Evolutionary conservation across 2,797 vertebrate genomes (phyloP), one percentile per base, ranked within the genome.

Genomic region (Coilia nasus): DNA sequence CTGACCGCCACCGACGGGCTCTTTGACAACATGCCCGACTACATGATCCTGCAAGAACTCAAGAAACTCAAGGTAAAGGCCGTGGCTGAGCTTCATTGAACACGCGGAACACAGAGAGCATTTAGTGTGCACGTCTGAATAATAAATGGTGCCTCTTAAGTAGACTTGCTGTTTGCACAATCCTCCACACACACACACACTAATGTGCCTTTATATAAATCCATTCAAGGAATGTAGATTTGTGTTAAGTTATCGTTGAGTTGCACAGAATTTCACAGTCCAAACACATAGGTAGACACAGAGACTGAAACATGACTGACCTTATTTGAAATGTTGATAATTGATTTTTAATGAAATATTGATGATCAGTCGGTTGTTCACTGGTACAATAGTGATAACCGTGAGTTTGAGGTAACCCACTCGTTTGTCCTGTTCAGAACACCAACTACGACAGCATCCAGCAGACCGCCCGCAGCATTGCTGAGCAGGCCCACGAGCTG

Each of bases 21-120:
- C 50, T 99, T 99, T n/a, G 98, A 99, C 96, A 99, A 99, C 95
- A 99, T 99, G 98, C 97, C 98, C 0, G 98, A 99, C 92, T 98
- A 99, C 91, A 99, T 99, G 98, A 99, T 99, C 89, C 96, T 99
- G 87, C 97, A 99, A 89, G 97, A 99, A 94, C 91, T 99, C 54
- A 98, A 99, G 90, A 99, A 98, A 90, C 95, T 99, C 78, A 98
- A 99, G 96, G 98, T 97, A 90, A 78, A 25, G 44, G 5, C 71
- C 31, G 50, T 17, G 4, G 35, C 67, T 75, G 31, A 19, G 31
- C 35, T 41, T 15, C 15, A 6, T 0, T 6, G 14, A 6, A 25
- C 71, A 78, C 71, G 44, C 21, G 28, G 62, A 64, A 25, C 28
- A 35, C 64, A 31, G n/a, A 11, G 0, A 25, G n/a, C 64, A 14